These are phyloP conservation scores for Caenorhabditis sp. DNA, from an alignment of 2,888 invertebrate genomes.

Conservation along the genomic window DNA sequence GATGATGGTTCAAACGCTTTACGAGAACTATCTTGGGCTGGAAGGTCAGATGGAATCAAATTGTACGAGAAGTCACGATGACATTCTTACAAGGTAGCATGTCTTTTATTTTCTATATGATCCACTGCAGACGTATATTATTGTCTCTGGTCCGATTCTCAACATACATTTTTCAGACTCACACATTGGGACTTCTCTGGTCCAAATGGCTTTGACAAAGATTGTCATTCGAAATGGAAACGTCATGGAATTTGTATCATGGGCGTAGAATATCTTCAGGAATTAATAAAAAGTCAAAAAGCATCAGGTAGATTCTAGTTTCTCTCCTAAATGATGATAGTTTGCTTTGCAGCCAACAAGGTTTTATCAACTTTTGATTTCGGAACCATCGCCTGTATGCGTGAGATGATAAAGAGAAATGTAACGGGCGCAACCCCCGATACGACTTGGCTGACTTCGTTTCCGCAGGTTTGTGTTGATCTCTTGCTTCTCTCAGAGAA, in stretches of 20 bases:
- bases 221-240: constrained; percentile 57
- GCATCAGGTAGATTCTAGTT: constrained; percentile 22
- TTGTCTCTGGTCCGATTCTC: no score
- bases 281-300: constrained; percentile 21
- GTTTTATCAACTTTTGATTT: constrained; percentile 52
- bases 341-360: constrained; percentile 46
- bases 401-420: constrained; percentile 50
- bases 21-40: constrained; percentile 59
- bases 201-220: constrained; percentile 34
- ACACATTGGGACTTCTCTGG: constrained; percentile 56
- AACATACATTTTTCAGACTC: constrained; percentile 26
- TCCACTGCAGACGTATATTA: no score
- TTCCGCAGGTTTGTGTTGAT: constrained; percentile 41
- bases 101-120: background rate
- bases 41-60: constrained; percentile 63
- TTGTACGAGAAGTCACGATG: constrained; percentile 33
- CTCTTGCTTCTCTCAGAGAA: background rate
- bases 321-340: background rate
- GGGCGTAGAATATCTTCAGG: constrained; percentile 52
- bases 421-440: constrained; percentile 17
- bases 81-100: constrained; percentile 47
- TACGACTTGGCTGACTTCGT: constrained; percentile 34
- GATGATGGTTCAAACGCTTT: constrained; percentile 56
- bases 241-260: constrained; percentile 58
- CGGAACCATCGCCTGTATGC: constrained; percentile 54